Percentiles rank a stretch among this genome's conserved stretches.
phyloP scores from a whole-genome alignment of 2,888 invertebrate genomes.

The Matsumyia berberina region DNA sequence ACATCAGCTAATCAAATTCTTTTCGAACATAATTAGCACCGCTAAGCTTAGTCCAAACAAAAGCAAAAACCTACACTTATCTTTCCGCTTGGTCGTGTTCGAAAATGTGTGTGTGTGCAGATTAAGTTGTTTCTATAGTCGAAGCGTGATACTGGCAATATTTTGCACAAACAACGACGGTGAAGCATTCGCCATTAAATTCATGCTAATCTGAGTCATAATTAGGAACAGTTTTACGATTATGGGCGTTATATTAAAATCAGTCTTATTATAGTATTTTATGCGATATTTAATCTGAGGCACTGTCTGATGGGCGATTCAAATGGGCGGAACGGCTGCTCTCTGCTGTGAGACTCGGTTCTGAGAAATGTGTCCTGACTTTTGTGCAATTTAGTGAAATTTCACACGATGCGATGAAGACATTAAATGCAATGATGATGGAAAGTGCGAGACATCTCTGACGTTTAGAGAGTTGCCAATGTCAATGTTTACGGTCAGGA shows the following conservation, averaged over 20 bases:
- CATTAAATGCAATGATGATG: slow-evolving; percentile 19
- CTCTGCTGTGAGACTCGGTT: not conserved
- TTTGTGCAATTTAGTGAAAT: slow-evolving; percentile 29
- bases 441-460: not conserved
- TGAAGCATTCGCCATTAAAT: not conserved
- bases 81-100: not conserved
- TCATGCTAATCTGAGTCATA: slow-evolving; percentile 11
- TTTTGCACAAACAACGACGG: not conserved
- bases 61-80: not conserved
- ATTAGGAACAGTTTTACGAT: slow-evolving; percentile 34
- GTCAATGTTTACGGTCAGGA: too few species aligned
- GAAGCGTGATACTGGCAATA: not conserved
- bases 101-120: not conserved
- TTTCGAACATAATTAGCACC: not conserved
- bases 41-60: not conserved
- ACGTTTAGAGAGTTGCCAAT: not conserved
- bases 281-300: not conserved
- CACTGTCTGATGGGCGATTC: not conserved
- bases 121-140: not conserved
- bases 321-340: not conserved
- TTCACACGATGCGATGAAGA: slow-evolving; percentile 42
- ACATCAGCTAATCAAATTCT: not conserved
- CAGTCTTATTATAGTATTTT: not conserved
- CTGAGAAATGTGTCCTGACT: not conserved
- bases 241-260: slow-evolving; percentile 21